phyloP scores from a whole-genome alignment of 1,140 invertebrate genomes.

The Paraescarpia echinospica region DNA sequence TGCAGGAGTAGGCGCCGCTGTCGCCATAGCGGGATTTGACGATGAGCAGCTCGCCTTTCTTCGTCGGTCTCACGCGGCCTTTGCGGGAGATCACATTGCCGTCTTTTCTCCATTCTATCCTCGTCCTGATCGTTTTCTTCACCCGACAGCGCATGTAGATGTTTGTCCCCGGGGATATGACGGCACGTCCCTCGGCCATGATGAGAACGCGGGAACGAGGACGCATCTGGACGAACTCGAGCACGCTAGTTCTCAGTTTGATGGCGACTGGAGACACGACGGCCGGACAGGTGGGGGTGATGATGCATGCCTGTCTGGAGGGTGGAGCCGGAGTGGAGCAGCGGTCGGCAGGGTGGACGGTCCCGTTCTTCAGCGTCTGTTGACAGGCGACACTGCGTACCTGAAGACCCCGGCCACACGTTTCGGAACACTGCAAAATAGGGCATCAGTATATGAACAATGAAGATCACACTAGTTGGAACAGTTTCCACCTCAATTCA shows the following conservation, averaged over 20 bases:
- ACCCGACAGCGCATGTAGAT: neutral
- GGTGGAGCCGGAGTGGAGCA: neutral
- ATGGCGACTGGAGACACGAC: neutral
- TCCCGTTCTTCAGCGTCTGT: neutral
- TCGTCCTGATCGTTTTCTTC: neutral
- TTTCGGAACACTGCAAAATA: constrained; percentile 16
- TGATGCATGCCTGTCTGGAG: neutral
- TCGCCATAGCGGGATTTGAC: neutral
- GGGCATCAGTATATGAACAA: neutral
- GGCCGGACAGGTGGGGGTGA: neutral
- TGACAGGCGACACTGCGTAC: neutral
- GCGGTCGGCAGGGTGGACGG: neutral
- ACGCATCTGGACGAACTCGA: neutral
- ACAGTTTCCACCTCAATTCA: no score
- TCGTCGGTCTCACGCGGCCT: neutral
- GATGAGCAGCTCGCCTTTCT: neutral
- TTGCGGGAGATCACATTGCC: neutral
- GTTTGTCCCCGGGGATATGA: neutral
- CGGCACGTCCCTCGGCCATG: neutral
- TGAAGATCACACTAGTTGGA: neutral
- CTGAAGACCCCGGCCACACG: neutral
- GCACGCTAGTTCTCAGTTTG: neutral
- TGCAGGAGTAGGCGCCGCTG: neutral
- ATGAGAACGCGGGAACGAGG: neutral
- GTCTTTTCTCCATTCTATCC: neutral